Conservation (phyloP, 2,888 invertebrate genomes). For the Ametastegia equiseti region DNA sequence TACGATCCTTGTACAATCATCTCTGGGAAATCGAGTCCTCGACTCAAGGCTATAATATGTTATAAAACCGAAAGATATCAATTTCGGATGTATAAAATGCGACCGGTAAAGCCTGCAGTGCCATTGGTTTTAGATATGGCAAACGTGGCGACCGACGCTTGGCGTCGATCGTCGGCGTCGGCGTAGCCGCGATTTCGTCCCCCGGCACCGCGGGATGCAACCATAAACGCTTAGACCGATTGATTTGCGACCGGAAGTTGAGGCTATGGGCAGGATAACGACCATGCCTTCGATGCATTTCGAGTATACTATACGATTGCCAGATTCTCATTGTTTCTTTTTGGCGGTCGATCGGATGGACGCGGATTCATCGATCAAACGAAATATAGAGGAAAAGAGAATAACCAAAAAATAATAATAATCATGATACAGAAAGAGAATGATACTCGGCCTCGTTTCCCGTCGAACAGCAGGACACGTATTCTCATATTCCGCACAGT, state of each 20-base stretch:
- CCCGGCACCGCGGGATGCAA: conserved; percentile 68
- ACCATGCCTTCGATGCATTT: conserved; percentile 58
- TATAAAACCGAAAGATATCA: not conserved
- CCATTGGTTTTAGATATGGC: not conserved
- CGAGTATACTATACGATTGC: conserved; percentile 13
- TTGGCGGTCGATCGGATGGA: conserved; percentile 24
- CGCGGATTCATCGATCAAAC: conserved; percentile 26
- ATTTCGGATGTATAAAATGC: not conserved
- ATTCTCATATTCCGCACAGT: conserved; percentile 15
- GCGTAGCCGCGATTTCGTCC: conserved; percentile 56
- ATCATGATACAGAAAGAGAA: no score
- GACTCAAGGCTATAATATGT: not conserved
- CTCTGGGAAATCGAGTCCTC: no score
- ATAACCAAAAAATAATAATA: not conserved
- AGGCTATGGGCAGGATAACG: conserved; percentile 64
- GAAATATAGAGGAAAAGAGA: not conserved
- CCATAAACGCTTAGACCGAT: conserved; percentile 73
- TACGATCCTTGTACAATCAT: no score
- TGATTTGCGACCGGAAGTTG: conserved; percentile 73
- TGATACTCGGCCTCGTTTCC: conserved; percentile 21
- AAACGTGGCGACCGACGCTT: not conserved
- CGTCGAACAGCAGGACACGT: not conserved
- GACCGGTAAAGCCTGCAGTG: not conserved
- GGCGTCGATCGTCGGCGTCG: conserved; percentile 17
- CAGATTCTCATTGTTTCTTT: conserved; percentile 31